Percentiles rank a stretch among this genome's conserved stretches.
Conservation (phyloP, 2,797 vertebrate genomes). For the Bufotes viridis region DNA sequence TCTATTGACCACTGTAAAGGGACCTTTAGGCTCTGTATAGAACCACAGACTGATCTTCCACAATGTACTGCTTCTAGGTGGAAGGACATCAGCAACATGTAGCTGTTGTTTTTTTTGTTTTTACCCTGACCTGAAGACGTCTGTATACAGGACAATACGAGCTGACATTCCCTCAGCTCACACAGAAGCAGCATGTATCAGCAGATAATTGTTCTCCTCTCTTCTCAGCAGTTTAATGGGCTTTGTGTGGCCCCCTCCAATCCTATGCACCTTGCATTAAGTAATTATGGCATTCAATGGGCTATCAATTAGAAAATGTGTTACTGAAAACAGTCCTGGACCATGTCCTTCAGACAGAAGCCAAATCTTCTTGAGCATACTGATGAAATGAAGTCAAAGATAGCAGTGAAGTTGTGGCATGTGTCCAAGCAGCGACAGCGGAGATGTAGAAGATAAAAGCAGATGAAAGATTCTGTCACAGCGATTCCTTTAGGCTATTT, state of each 20-base stretch:
- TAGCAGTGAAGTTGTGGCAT: constrained; percentile 7
- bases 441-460: constrained; percentile 16
- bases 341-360: neutral
- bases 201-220: too few species aligned
- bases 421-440: constrained; percentile 1
- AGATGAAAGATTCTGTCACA: constrained; percentile 25
- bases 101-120: too few species aligned
- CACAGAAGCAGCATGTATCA: too few species aligned
- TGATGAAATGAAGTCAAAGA: neutral
- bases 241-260: neutral
- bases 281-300: neutral
- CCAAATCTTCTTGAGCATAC: neutral
- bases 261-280: neutral
- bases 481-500: constrained; percentile 12
- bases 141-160: too few species aligned
- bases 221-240: too few species aligned
- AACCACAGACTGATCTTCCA: too few species aligned
- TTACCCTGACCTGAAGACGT: too few species aligned
- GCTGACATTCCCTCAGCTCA: too few species aligned
- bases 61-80: too few species aligned
- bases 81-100: too few species aligned
- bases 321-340: neutral
- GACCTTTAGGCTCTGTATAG: too few species aligned
- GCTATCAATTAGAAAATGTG: neutral
- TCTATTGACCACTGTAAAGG: too few species aligned